A percentile compares a stretch with the other conserved stretches of the same genome.
These are phyloP conservation scores for Coenobita brevimanus DNA, from an alignment of 1,140 invertebrate species.

Conservation along the genomic window DNA sequence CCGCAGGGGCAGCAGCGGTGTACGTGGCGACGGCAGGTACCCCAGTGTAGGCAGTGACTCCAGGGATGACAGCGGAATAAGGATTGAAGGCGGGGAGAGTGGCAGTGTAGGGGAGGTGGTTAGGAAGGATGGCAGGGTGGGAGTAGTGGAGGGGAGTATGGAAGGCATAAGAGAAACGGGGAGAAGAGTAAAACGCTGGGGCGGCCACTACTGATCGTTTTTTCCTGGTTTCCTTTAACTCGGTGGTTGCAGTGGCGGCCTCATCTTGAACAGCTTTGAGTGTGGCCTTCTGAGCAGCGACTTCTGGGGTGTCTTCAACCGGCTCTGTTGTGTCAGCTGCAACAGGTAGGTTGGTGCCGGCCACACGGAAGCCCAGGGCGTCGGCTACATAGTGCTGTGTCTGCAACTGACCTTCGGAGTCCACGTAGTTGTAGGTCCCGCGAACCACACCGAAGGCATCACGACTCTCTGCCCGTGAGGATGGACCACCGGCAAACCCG, in stretches of 20 bases:
- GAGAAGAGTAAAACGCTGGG: neutral
- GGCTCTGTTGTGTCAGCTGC: constrained; percentile 29
- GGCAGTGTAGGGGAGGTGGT: too few relatives aligned
- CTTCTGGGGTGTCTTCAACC: constrained; percentile 39
- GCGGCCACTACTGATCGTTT: constrained; percentile 32
- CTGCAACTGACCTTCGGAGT: constrained; percentile 49
- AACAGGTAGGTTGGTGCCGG: constrained; percentile 47
- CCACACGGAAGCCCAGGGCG: constrained; percentile 51
- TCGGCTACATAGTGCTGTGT: constrained; percentile 54
- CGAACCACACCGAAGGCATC: constrained; percentile 37
- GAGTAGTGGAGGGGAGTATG: constrained; percentile 25
- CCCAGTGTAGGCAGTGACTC: neutral
- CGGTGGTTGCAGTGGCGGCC: constrained; percentile 26
- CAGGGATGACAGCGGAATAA: too few relatives aligned
- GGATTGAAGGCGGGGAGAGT: too few relatives aligned
- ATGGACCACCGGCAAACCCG: constrained; percentile 44
- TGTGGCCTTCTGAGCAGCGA: constrained; percentile 34
- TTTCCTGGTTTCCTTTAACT: constrained; percentile 15
- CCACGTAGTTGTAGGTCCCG: constrained; percentile 53
- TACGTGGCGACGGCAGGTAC: neutral
- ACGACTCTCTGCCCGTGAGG: constrained; percentile 33
- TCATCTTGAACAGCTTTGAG: constrained; percentile 17
- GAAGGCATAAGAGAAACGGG: constrained; percentile 27
- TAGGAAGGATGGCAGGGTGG: neutral
- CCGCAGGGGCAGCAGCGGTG: neutral